Evolutionary conservation across 2,797 vertebrate species (phyloP).

Genomic region (Poeciliopsis turneri): DNA sequence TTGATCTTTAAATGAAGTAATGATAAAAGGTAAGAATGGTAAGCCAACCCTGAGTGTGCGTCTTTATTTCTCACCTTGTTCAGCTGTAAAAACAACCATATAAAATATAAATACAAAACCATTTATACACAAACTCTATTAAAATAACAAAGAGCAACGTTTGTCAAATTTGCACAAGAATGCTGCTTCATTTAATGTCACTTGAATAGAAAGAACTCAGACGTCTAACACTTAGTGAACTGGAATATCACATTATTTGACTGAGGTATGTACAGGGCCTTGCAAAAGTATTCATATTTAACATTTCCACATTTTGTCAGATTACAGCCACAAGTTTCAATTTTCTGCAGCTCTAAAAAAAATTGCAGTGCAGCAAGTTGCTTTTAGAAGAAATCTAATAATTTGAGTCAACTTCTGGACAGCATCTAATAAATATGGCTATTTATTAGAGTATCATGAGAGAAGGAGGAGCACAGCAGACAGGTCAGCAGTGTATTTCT

Average conservation of each 20-base stretch:
- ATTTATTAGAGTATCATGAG: background rate
- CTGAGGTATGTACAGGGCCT: background rate
- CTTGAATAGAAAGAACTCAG: background rate
- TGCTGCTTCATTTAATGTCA: background rate
- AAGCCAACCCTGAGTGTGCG: constrained; percentile 36
- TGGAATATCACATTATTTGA: constrained; percentile 47
- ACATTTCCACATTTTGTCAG: background rate
- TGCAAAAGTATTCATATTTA: background rate
- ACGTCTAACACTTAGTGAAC: constrained; percentile 17
- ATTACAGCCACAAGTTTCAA: background rate
- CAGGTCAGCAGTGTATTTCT: background rate
- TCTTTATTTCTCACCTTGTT: constrained; percentile 58
- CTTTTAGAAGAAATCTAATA: background rate
- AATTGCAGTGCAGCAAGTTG: background rate
- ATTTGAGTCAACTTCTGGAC: background rate
- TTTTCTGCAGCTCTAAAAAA: background rate
- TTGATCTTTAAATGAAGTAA: constrained; percentile 83
- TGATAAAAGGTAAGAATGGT: constrained; percentile 78
- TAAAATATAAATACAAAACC: constrained; percentile 69
- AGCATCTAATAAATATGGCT: too few species aligned
- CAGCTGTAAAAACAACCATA: constrained; percentile 35
- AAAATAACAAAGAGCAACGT: constrained; percentile 10
- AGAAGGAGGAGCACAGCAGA: background rate
- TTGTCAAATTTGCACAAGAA: constrained; percentile 21
- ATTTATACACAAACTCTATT: constrained; percentile 60